These are phyloP conservation scores for Zaprionus ghesquierei DNA, from an alignment of 1,140 invertebrate species.

Conservation along the genomic window DNA sequence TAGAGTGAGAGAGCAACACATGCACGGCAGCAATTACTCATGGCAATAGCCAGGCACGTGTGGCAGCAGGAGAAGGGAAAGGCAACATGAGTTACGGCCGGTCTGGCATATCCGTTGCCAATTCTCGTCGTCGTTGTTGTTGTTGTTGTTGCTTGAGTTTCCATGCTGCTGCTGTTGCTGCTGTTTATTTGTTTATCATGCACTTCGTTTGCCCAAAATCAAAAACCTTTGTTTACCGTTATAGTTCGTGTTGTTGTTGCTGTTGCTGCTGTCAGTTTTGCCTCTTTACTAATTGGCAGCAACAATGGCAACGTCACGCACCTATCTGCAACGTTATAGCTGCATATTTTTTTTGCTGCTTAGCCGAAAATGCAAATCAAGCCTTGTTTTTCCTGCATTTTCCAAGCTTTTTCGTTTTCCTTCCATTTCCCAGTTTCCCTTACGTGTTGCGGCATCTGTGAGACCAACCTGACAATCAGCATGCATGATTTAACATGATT, in stretches of 20 bases:
- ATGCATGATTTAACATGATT: conserved; percentile 75
- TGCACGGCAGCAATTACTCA: conserved; percentile 74
- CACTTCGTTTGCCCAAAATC: conserved; percentile 62
- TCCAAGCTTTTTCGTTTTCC: neutral
- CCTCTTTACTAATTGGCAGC: conserved; percentile 24
- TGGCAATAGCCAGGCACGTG: conserved; percentile 39
- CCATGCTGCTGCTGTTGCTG: neutral
- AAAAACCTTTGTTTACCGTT: conserved; percentile 43
- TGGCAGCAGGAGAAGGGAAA: neutral
- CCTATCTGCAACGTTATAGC: neutral
- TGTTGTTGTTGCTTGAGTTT: neutral
- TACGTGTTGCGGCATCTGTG: conserved; percentile 39
- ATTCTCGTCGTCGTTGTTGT: neutral
- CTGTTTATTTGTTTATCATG: conserved; percentile 65
- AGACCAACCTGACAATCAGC: conserved; percentile 74
- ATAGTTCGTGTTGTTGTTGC: neutral
- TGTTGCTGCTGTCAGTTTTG: neutral
- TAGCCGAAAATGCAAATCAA: conserved; percentile 33
- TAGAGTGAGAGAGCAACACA: conserved; percentile 20
- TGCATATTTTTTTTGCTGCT: conserved; percentile 3
- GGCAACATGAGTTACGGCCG: conserved; percentile 42
- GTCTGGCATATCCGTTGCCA: conserved; percentile 39
- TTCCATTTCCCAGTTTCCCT: conserved; percentile 15
- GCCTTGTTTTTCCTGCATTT: neutral
- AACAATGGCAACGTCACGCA: neutral